These are phyloP conservation scores for Centroberyx gerrardi DNA, from an alignment of 2,797 vertebrate genomes.

Conservation along the genomic window DNA sequence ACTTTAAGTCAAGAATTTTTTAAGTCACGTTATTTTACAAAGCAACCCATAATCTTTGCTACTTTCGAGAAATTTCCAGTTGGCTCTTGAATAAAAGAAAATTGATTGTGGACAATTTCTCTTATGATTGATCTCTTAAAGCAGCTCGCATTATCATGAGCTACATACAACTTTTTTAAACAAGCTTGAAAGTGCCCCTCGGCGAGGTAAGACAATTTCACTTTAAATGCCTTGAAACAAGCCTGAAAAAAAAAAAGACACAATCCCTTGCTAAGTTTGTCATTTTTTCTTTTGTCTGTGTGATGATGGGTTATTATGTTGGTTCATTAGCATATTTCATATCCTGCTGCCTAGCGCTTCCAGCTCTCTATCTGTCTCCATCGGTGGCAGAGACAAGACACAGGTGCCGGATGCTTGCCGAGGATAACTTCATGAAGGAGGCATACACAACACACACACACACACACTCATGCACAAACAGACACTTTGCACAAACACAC, in stretches of 20 bases:
- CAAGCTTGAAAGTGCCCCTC: background rate
- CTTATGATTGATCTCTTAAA: slow-evolving; percentile 25
- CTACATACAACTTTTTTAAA: slow-evolving; percentile 14
- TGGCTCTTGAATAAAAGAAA: slow-evolving; percentile 11
- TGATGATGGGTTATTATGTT: slow-evolving; percentile 60
- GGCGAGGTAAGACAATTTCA: slow-evolving; percentile 12
- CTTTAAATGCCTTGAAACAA: slow-evolving; percentile 30
- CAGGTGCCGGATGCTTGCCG: slow-evolving; percentile 48
- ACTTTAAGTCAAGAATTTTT: no score
- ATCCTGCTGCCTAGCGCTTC: slow-evolving; percentile 65
- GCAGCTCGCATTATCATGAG: slow-evolving; percentile 3
- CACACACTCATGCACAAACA: background rate
- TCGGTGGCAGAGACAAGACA: slow-evolving; percentile 34
- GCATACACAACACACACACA: slow-evolving; percentile 3
- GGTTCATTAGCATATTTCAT: slow-evolving; percentile 81
- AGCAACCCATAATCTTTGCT: background rate
- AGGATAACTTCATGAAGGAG: slow-evolving; percentile 14
- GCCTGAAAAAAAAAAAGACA: slow-evolving; percentile 24
- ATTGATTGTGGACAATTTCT: background rate
- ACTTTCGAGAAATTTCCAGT: background rate
- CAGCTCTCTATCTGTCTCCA: slow-evolving; percentile 61
- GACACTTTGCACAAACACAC: slow-evolving; percentile 21
- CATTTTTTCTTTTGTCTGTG: slow-evolving; percentile 46
- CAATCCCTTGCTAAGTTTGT: slow-evolving; percentile 43
- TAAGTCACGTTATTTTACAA: background rate